Percentiles rank a stretch among this genome's conserved stretches.
Evolutionary conservation across 2,113 vertebrate genomes (phyloP).

Genomic region (Aythya baeri): DNA sequence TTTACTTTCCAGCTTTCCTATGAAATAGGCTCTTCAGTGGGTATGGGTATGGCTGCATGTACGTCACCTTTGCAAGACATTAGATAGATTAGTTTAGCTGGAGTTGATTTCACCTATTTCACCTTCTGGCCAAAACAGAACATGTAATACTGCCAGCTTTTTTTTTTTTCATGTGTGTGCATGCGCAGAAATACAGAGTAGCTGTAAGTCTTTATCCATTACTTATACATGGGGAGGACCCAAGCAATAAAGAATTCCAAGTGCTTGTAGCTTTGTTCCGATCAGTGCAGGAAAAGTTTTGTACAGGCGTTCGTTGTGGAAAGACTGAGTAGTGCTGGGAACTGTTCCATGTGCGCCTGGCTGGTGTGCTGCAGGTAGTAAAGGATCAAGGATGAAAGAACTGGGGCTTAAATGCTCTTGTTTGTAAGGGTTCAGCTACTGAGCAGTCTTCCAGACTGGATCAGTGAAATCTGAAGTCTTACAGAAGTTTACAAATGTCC

Average conservation of each 20-base stretch:
- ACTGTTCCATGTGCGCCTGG: neutral
- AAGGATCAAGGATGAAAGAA: neutral
- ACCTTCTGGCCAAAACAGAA: neutral
- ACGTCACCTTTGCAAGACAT: neutral
- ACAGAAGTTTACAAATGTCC: neutral
- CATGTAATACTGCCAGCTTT: neutral
- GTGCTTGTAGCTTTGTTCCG: neutral
- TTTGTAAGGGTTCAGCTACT: neutral
- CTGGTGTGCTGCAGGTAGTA: neutral
- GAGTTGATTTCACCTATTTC: neutral
- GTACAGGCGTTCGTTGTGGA: neutral
- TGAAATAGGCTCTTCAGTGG: neutral
- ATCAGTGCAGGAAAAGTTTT: neutral
- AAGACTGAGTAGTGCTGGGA: neutral
- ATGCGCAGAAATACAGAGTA: neutral
- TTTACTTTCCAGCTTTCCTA: neutral
- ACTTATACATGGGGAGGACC: neutral
- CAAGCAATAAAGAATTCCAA: neutral
- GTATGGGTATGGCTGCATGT: neutral
- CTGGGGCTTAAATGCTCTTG: neutral
- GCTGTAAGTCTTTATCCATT: neutral
- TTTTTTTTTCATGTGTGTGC: neutral
- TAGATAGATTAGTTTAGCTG: neutral
- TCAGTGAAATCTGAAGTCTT: neutral
- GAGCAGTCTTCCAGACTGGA: neutral